Evolutionary conservation across 1,140 invertebrate species (phyloP), one percentile per base, ranked within the genome.

Genomic region (Melipona quadrifasciata): DNA sequence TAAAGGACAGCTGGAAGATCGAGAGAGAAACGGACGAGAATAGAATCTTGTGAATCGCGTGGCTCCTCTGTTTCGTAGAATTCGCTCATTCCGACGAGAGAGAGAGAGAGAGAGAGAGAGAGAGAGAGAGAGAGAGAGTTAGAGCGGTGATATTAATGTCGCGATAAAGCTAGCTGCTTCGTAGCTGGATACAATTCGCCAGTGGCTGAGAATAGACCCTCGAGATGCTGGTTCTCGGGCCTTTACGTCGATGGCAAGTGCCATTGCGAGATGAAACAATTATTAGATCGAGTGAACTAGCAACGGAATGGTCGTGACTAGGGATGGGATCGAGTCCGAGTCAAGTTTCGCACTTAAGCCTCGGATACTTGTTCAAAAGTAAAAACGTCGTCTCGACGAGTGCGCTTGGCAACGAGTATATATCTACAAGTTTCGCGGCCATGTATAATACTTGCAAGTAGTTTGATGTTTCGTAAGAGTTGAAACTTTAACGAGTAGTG

Each of bases 161-260:
- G 67, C 79, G 88, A 89, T 89, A 90, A 89, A 73, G 87, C 74
- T 90, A 91, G 90, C 90, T 90, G 90, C 81, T 78, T 79, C 65
- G 78, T 74, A 75, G 80, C 58, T 86, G 78, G 65, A 88, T 70
- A 81, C 57, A 85, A 85, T 82, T 85, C 39, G 75, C 78, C 24
- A 71, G 17, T 27, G 55, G 57, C 34, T 17, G 34, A 51, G 39
- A 34, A 80, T 57, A n/a, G 78, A 47, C 57, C 34, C 65, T 51
- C 47, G 72, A 82, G 67, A 86, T 80, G 79, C 75, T 14, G 34
- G n/a, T 51, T 11, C 39, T 17, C 17, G 21, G 16, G 58, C 64
- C 82, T 76, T 88, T 86, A 31, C 53, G 71, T 70, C 76, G 78
- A 85, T 55, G 58, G 80, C 74, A 67, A 75, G 27, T 78, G 34